A percentile compares a stretch with the other conserved stretches of the same genome.
Evolutionary conservation across 2,888 invertebrate genomes (phyloP).

Genomic region (Drosophila suboccidentalis): DNA sequence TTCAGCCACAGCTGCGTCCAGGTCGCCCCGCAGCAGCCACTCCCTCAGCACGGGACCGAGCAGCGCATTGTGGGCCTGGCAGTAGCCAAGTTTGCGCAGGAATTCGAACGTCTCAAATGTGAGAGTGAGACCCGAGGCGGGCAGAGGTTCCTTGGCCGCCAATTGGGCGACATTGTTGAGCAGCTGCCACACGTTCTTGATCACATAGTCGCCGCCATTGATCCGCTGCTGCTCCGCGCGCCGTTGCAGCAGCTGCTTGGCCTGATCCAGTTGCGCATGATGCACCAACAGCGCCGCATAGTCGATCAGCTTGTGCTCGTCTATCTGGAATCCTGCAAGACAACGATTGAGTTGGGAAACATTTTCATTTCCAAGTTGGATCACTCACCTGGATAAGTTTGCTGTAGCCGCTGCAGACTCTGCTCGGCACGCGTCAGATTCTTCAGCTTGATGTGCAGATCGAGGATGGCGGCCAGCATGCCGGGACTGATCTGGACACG

Average conservation of each 20-base stretch:
- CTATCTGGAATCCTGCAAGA: constrained; percentile 87
- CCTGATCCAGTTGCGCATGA: constrained; percentile 71
- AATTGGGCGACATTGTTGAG: constrained; percentile 86
- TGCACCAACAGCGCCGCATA: constrained; percentile 88
- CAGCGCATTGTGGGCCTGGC: constrained; percentile 87
- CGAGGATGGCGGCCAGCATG: constrained; percentile 89
- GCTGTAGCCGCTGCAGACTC: constrained; percentile 87
- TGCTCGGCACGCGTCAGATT: constrained; percentile 87
- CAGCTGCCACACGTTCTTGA: constrained; percentile 88
- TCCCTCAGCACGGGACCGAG: constrained; percentile 89
- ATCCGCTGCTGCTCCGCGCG: constrained; percentile 86
- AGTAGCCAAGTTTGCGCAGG: constrained; percentile 87
- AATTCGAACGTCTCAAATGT: constrained; percentile 87
- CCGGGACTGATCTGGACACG: constrained; percentile 88
- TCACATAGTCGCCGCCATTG: constrained; percentile 86
- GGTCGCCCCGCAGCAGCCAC: constrained; percentile 87
- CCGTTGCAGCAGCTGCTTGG: constrained; percentile 86
- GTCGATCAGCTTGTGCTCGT: constrained; percentile 89
- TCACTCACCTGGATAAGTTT: constrained; percentile 85
- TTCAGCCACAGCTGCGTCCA: constrained; percentile 86
- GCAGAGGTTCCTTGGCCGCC: constrained; percentile 57
- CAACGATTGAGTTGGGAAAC: not conserved
- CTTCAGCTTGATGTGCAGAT: constrained; percentile 87
- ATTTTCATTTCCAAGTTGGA: too few relatives aligned
- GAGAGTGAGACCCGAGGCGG: constrained; percentile 77